Base-by-base conservation (phyloP, 2,888 invertebrate species). In the Drosophila antonietae region DNA sequence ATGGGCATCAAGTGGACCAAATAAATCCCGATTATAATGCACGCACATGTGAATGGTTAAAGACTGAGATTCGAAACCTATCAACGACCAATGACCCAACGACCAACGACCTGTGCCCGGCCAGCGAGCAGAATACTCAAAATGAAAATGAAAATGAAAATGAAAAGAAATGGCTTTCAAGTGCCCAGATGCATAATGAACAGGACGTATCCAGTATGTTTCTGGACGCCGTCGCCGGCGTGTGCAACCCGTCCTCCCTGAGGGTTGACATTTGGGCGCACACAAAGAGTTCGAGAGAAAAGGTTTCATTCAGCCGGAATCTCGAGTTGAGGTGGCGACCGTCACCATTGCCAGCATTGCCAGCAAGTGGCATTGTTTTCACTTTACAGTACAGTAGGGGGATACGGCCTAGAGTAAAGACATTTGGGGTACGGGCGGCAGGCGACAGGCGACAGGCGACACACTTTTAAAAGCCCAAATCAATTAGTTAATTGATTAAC, bases 401-500 rank as follows among this genome's bases (percentile, higher is more conserved):
- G 35, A 12, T 18, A 8, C 14, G 63, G 53, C 44, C 35, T 3
- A 41, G 39, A 9, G n/a, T 20, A 20, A 14, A 43, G n/a, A 14
- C 10, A 18, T 14, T 53, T 47, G 71, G 72, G 62, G 55, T 52
- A 63, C 49, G 71, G 70, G 75, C 39, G 59, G 57, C 83, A 68
- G 77, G 71, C 49, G 65, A 59, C 83, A 67, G 80, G 49, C 80
- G 84, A 81, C 84, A 67, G 80, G 46, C 80, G 84, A 81, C 84
- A 80, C 72, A 76, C 85, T 81, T 78, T 88, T 81, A 81, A 86
- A 63, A 74, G 88, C 79, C 75, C 73, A 76, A 88, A 89, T 89
- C 90, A 91, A 91, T 91, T 91, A 91, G 88, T 88, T 90, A 91
- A 91, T 91, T 91, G 90, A 90, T 81, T 80, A 85, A 87, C 78